Conservation (phyloP, 2,113 vertebrate species). For the Cyprinus carpio region DNA sequence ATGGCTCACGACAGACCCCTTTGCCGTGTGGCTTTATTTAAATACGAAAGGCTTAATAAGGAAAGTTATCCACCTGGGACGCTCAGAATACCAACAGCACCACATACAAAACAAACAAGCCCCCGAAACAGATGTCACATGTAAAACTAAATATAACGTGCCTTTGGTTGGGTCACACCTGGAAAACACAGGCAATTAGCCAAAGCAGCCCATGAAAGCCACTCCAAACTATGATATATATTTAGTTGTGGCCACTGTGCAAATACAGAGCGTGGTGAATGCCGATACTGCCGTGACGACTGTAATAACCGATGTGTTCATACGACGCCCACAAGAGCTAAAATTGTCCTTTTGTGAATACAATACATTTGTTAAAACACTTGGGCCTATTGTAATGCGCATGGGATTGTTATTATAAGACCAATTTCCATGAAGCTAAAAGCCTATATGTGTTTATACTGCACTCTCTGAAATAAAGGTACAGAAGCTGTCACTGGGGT, state of each 20-base stretch:
- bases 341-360: constrained; percentile 12
- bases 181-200: constrained; percentile 54
- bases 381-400: background rate
- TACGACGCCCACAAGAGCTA: background rate
- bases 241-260: constrained; percentile 40
- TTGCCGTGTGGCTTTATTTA: constrained; percentile 37
- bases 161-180: constrained; percentile 69
- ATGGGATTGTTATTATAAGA: constrained; percentile 17
- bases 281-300: background rate
- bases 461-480: no score
- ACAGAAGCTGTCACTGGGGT: no score
- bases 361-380: background rate
- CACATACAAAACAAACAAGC: constrained; percentile 66
- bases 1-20: constrained; percentile 4
- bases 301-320: constrained; percentile 28
- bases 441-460: background rate
- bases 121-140: constrained; percentile 65
- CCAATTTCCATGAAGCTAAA: background rate
- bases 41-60: constrained; percentile 52
- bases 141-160: constrained; percentile 70
- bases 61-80: constrained; percentile 67
- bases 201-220: constrained; percentile 50
- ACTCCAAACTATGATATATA: constrained; percentile 37
- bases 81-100: constrained; percentile 54
- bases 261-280: constrained; percentile 43